phyloP scores from a whole-genome alignment of 2,888 invertebrate genomes.

The Nezara viridula region DNA sequence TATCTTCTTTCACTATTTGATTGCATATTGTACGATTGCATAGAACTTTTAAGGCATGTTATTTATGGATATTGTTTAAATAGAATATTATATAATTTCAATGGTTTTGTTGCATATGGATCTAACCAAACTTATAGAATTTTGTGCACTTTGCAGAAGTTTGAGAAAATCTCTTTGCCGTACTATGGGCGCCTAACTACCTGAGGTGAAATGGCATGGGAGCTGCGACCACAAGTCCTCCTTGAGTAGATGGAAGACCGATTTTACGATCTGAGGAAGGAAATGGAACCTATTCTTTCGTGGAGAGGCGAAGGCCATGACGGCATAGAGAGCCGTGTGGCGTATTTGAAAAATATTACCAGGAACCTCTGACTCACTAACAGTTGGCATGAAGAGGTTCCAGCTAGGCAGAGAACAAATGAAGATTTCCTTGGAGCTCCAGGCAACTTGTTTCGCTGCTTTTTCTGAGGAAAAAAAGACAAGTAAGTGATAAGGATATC shows the following conservation, averaged over 20 bases:
- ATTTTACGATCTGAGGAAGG: conserved; percentile 13
- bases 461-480: neutral
- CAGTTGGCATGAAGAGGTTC: neutral
- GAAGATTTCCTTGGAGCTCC: neutral
- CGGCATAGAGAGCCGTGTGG: neutral
- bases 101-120: too few species aligned
- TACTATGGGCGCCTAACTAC: neutral
- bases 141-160: too few species aligned
- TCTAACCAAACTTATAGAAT: too few species aligned
- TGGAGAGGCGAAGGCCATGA: neutral
- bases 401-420: neutral
- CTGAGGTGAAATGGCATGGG: neutral
- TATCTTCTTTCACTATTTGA: too few species aligned
- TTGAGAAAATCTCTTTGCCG: too few species aligned
- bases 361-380: neutral
- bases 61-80: too few species aligned
- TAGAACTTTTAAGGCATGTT: too few species aligned
- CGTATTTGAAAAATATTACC: conserved; percentile 18
- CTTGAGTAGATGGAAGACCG: neutral
- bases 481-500: neutral
- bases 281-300: conserved; percentile 9
- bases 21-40: too few species aligned
- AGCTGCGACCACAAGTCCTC: neutral
- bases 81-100: too few species aligned
- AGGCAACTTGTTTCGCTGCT: neutral